phyloP scores from a whole-genome alignment of 2,888 invertebrate genomes.

The Choreutis nemorana region DNA sequence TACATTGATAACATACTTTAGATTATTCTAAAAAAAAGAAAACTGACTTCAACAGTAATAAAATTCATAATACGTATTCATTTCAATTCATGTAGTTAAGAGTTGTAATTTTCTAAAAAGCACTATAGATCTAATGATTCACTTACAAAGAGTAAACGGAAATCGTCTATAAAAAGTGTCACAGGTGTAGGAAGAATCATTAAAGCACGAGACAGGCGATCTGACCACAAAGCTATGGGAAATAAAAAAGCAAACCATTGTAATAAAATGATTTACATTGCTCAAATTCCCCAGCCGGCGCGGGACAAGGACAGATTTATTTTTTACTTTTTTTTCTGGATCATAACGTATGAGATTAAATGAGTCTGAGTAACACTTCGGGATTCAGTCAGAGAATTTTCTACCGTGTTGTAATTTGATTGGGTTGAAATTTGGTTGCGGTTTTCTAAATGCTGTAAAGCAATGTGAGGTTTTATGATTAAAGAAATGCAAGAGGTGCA shows the following conservation, averaged over 20 bases:
- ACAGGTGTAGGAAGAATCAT: slow-evolving; percentile 22
- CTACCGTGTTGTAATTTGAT: too few relatives aligned
- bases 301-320: slow-evolving; percentile 55
- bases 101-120: too few relatives aligned
- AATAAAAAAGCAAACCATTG: slow-evolving; percentile 50
- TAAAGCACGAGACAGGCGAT: slow-evolving; percentile 30
- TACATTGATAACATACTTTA: too few relatives aligned
- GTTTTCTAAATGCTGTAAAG: slow-evolving; percentile 22
- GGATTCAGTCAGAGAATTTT: too few relatives aligned
- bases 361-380: slow-evolving; percentile 26
- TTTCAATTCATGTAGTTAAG: too few relatives aligned
- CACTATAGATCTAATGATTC: slow-evolving; percentile 4
- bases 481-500: slow-evolving; percentile 42
- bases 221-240: slow-evolving; percentile 40
- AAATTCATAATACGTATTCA: too few relatives aligned
- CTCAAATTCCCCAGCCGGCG: slow-evolving; percentile 52
- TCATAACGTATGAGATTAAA: slow-evolving; percentile 58
- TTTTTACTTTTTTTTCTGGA: slow-evolving; percentile 49
- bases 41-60: too few relatives aligned
- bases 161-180: slow-evolving; percentile 17
- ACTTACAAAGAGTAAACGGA: too few relatives aligned
- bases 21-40: too few relatives aligned
- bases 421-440: slow-evolving; percentile 15
- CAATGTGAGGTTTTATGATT: slow-evolving; percentile 39
- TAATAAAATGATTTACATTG: slow-evolving; percentile 64